Percentiles rank a stretch among this genome's conserved stretches.
Conservation (phyloP, 64 coral and sea anemone genomes). For the Cladopsammia gracilis region DNA sequence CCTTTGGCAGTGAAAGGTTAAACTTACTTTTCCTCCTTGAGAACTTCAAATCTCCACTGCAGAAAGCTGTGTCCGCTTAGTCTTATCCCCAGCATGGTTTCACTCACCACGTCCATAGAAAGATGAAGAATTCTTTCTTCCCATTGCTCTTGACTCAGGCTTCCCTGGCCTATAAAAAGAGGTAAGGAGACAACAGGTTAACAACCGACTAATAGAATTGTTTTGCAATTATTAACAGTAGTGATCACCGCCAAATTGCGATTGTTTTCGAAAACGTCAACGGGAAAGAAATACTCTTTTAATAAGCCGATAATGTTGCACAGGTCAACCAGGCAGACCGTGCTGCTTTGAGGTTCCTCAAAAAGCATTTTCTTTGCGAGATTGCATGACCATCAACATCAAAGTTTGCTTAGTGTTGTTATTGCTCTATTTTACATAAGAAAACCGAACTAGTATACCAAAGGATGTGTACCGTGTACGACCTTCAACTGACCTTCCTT, state of each 20-base stretch:
- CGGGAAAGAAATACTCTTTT: no score
- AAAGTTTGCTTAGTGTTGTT: neutral
- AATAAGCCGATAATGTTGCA: no score
- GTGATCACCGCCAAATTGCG: no score
- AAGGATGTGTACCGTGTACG: no score
- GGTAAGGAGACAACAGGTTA: neutral
- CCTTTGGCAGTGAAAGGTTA: neutral
- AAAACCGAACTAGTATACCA: no score
- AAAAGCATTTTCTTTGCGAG: no score
- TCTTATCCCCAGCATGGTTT: conserved; percentile 79
- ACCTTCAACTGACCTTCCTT: conserved; percentile 71
- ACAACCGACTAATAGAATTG: no score
- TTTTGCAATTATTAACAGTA: neutral
- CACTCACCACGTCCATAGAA: conserved; percentile 87
- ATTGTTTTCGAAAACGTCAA: no score
- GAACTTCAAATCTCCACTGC: conserved; percentile 91
- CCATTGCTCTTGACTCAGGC: conserved; percentile 89
- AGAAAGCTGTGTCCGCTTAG: conserved; percentile 89
- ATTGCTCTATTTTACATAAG: no score
- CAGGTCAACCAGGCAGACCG: no score
- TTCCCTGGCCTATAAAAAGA: conserved; percentile 48
- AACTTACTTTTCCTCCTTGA: conserved; percentile 85
- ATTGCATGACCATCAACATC: neutral
- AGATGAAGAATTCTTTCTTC: conserved; percentile 92
- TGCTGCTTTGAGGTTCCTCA: no score